Percentiles rank a stretch among this genome's conserved stretches.
phyloP scores from a whole-genome alignment of 1,140 invertebrate species.

The Neodiprion lecontei region DNA sequence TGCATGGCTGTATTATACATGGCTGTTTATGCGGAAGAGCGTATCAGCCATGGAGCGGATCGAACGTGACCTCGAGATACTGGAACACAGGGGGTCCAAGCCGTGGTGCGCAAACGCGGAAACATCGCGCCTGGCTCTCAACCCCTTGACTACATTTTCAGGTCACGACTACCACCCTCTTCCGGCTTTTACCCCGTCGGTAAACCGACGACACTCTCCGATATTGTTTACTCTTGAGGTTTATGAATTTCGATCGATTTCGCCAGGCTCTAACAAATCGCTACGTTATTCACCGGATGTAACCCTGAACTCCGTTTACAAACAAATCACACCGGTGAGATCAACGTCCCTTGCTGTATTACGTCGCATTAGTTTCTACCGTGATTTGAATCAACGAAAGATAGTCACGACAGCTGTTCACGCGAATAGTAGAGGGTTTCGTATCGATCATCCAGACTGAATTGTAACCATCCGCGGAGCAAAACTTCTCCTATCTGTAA shows the following conservation, averaged over 20 bases:
- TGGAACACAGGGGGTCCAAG: conserved; percentile 31
- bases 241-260: conserved; percentile 15
- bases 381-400: too few species aligned
- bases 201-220: conserved; percentile 1
- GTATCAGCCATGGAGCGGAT: not conserved
- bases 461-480: too few species aligned
- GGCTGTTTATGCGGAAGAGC: not conserved
- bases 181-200: conserved; percentile 6
- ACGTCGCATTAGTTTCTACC: too few species aligned
- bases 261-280: conserved; percentile 14
- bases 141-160: conserved; percentile 3
- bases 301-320: not conserved
- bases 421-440: too few species aligned
- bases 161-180: conserved; percentile 15
- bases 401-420: too few species aligned
- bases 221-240: conserved; percentile 12
- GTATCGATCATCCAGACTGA: too few species aligned
- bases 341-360: not conserved
- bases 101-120: conserved; percentile 15
- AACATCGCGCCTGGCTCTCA: not conserved
- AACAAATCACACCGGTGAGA: not conserved
- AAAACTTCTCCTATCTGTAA: too few species aligned
- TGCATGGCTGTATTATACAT: not conserved
- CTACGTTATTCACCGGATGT: not conserved
- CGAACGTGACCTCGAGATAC: not conserved